A percentile compares a stretch with the other conserved stretches of the same genome.
These are phyloP conservation scores for Carpatolechia fugitivella DNA, from an alignment of 2,888 invertebrate genomes.

Conservation along the genomic window DNA sequence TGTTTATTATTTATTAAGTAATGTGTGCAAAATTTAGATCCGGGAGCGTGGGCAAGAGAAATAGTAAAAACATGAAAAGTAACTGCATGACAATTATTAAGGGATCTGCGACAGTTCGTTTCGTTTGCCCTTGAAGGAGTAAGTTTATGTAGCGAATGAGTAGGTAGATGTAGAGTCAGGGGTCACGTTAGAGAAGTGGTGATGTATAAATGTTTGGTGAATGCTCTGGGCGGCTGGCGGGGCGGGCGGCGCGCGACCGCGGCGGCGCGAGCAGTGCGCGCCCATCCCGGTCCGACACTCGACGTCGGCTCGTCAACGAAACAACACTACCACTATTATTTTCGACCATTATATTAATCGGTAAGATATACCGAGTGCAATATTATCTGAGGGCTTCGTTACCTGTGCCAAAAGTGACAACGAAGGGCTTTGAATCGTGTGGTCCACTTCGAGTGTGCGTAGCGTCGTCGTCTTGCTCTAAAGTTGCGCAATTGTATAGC, in stretches of 20 bases:
- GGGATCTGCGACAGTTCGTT: not conserved
- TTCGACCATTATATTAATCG: slow-evolving; percentile 71
- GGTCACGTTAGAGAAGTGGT: not conserved
- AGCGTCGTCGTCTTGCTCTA: slow-evolving; percentile 50
- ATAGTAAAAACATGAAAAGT: slow-evolving; percentile 39
- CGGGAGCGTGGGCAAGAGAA: slow-evolving; percentile 36
- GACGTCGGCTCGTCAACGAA: slow-evolving; percentile 78
- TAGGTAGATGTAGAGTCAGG: not conserved
- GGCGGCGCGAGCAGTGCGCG: slow-evolving; percentile 66
- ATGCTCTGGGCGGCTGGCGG: slow-evolving; percentile 41
- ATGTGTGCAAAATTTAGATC: slow-evolving; percentile 28
- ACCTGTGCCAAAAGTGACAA: slow-evolving; percentile 53
- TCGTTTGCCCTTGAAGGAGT: no score
- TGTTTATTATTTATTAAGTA: slow-evolving; percentile 10
- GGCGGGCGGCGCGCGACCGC: slow-evolving; percentile 37
- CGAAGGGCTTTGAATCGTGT: slow-evolving; percentile 30
- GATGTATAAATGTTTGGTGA: slow-evolving; percentile 50
- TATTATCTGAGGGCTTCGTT: slow-evolving; percentile 36
- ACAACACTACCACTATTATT: slow-evolving; percentile 64
- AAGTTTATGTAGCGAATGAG: not conserved
- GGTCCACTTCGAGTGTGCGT: slow-evolving; percentile 38
- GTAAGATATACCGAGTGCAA: slow-evolving; percentile 65
- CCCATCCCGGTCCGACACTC: slow-evolving; percentile 77
- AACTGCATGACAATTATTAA: not conserved
- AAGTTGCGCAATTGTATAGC: slow-evolving; percentile 57